These are phyloP conservation scores for Cettia cetti DNA, from an alignment of 2,113 vertebrate genomes.

Conservation along the genomic window DNA sequence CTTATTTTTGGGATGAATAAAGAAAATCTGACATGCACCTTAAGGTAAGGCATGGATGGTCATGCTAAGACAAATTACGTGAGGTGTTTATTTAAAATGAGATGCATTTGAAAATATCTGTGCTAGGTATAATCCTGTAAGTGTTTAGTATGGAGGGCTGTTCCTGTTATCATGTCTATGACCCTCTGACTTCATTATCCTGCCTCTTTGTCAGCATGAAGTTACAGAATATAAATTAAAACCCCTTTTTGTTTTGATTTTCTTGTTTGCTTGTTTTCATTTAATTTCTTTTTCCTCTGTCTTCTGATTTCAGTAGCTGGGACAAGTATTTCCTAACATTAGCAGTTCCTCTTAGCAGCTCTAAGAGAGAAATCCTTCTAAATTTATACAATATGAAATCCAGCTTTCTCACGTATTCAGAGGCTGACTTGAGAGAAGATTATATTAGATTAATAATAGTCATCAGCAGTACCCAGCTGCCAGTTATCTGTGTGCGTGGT, in stretches of 20 bases:
- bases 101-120: not conserved
- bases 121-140: not conserved
- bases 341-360: not conserved
- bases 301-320: not conserved
- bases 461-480: fast-evolving
- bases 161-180: not conserved
- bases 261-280: not conserved
- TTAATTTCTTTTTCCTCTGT: not conserved
- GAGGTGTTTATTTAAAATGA: not conserved
- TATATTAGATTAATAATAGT: not conserved
- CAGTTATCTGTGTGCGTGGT: fast-evolving
- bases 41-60: not conserved
- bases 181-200: not conserved
- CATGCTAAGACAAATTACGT: not conserved
- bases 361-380: not conserved
- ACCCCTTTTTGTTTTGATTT: not conserved
- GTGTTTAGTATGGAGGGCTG: not conserved
- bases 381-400: not conserved
- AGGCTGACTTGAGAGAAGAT: not conserved
- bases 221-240: not conserved
- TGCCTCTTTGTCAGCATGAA: not conserved
- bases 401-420: not conserved
- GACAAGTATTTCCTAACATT: not conserved
- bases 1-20: not conserved
- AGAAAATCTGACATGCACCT: not conserved